These are phyloP conservation scores for Passer domesticus DNA, from an alignment of 2,113 vertebrate genomes.

Conservation along the genomic window DNA sequence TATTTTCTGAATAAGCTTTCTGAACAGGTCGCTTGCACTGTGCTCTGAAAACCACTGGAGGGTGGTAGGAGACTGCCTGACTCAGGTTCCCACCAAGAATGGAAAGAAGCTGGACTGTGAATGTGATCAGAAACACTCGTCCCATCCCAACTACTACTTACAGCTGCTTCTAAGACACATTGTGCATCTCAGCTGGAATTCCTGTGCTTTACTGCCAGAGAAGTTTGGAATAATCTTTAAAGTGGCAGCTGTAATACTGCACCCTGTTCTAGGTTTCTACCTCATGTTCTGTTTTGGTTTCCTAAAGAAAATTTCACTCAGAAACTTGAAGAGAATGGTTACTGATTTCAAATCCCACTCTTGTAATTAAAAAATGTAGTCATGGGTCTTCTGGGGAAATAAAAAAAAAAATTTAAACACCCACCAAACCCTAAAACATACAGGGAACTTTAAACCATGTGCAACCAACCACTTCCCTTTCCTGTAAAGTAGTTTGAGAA, in stretches of 20 bases:
- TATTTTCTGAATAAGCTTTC: neutral
- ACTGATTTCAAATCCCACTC: neutral
- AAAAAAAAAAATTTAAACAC: too few relatives aligned
- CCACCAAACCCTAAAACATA: neutral
- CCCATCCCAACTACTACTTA: neutral
- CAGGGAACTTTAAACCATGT: neutral
- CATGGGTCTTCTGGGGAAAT: neutral
- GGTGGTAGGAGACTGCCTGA: neutral
- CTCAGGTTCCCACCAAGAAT: neutral
- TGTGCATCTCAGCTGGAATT: neutral
- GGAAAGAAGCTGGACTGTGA: neutral
- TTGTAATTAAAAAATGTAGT: neutral
- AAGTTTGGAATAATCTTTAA: neutral
- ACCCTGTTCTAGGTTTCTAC: neutral
- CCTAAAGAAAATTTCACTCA: neutral
- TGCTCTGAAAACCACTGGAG: conserved; percentile 37
- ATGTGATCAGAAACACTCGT: neutral
- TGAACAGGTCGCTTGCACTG: neutral
- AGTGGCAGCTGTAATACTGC: neutral
- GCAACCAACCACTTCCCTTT: conserved; percentile 9
- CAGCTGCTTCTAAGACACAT: neutral
- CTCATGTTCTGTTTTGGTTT: accelerated
- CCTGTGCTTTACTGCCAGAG: neutral
- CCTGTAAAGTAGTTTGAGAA: neutral
- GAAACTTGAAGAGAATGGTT: neutral